A percentile compares a stretch with the other conserved stretches of the same genome.
phyloP scores from a whole-genome alignment of 2,888 invertebrate species.

The Anagyrus pseudococci region DNA sequence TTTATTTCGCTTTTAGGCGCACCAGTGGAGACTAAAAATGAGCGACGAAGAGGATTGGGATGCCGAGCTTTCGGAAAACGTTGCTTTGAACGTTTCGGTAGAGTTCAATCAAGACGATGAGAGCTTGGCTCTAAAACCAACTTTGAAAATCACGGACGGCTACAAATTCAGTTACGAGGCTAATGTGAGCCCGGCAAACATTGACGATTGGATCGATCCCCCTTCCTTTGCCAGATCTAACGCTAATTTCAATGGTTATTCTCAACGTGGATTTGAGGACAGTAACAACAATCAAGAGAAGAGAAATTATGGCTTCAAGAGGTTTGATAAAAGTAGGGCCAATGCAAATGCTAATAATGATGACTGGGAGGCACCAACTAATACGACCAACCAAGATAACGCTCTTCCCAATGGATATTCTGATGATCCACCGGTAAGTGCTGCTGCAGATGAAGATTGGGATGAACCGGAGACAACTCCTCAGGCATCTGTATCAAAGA shows the following conservation, averaged over 20 bases:
- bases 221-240: slow-evolving; percentile 26
- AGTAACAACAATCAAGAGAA: slow-evolving; percentile 13
- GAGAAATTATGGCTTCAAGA: slow-evolving; percentile 1
- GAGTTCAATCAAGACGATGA: neutral
- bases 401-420: no score
- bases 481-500: slow-evolving; percentile 25
- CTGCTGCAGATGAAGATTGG: slow-evolving; percentile 22
- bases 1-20: no score
- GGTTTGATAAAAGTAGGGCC: neutral
- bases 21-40: no score
- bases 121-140: slow-evolving; percentile 4
- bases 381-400: no score
- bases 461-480: slow-evolving; percentile 25
- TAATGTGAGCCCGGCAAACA: slow-evolving; percentile 36
- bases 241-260: no score
- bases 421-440: neutral
- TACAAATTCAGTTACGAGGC: slow-evolving; percentile 38
- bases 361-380: no score
- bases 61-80: neutral
- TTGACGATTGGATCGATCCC: slow-evolving; percentile 36
- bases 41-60: slow-evolving; percentile 38
- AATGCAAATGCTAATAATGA: neutral
- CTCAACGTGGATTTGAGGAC: slow-evolving; percentile 20
- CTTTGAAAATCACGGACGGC: slow-evolving; percentile 36
- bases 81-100: slow-evolving; percentile 1